Base-by-base conservation (phyloP, 2,888 invertebrate species). In the Thera obeliscata region DNA sequence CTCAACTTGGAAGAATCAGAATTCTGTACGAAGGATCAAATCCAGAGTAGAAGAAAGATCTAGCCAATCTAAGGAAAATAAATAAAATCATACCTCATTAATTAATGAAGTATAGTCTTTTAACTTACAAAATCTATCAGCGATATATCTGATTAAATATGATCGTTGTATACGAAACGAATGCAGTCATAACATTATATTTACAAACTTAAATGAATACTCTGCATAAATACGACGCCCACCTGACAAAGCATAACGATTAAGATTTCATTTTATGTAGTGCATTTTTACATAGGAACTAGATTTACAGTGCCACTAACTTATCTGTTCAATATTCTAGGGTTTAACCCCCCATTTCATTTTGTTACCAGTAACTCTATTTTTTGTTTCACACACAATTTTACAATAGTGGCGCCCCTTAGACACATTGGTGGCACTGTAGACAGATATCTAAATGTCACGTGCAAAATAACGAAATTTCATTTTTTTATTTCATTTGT, bases 41-140 rank as follows among this genome's bases (percentile, higher is more conserved):
- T 69, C 65, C 69, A 59, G 59, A 11, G 2, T 38, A 55, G 48
- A 48, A 6, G 41, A 62, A 59, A 60, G 56, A 35, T 49, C 64
- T 68, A 68, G 61, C 69, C 65, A 62, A 59, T 65, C 57, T 61
- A 61, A 52, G 59, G 49, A 55, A 61, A 69, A 69, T 69, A 69
- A 69, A 69, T 69, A 69, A 65, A 43, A 52, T 57, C 9, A 46
- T 43, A 66, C 50, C 8, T 41, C 43, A 12, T 56, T 9, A 5
- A 50, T 46, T 43, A 56, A 60, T 56, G 60, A 11, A 54, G 54
- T 36, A 36, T n/a, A 48, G 9, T 46, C 2, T 1, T 9, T 48
- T 48, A 65, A 55, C 56, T 61, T 56, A 61, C 7, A n/a, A 12
- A 22, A 41, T 38, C 60, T 65, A 65, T 2, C 33, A 65, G 56